Evolutionary conservation across 2,113 vertebrate species (phyloP), one percentile per base, ranked within the genome.

Genomic region (Ptilonorhynchus violaceus): DNA sequence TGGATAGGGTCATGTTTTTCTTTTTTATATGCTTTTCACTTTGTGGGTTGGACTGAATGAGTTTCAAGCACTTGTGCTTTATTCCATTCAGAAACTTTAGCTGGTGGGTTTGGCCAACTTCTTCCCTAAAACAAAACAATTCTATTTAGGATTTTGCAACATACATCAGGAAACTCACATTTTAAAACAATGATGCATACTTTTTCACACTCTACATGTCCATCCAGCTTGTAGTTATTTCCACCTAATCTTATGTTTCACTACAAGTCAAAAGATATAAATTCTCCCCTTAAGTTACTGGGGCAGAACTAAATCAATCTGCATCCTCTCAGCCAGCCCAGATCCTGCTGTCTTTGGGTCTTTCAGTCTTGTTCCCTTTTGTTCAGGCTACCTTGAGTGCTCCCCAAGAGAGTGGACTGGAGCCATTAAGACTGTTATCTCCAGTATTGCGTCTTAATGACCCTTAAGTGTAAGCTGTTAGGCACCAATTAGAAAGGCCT

Each of bases 391-490:
- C 89, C 88, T 70, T 88, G 93, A 96, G 93, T 88, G 78, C 78
- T 93, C 82, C 93, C 94, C 92, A 59, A 58, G 94, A 96, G 94
- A 94, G 69, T 56, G 81, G 64, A 69, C 80, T 95, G 84, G 84
- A 91, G 91, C 77, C 93, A 95, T 96, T 95, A 97, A 96, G 96
- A 72, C 89, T 95, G 80, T 97, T 97, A 91, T 97, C 93, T 94
- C 56, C 72, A 64, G 73, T 44, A 79, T 92, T 97, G 35, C 3
- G 22, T 96, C 94, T 91, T 97, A 97, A 97, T 94, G 94, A 96
- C 88, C 62, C 92, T 92, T 95, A 96, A 96, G 88, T 86, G 88
- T 93, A 92, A 96, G 79, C 50, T 90, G 89, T 96, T 96, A 96
- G 94, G 79, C 85, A 96, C 85, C 92, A 96, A 96, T 97, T 97